phyloP scores from a whole-genome alignment of 30 jellyfish, hydroid and myxozoan genomes.

The Cassiopea andromeda region DNA sequence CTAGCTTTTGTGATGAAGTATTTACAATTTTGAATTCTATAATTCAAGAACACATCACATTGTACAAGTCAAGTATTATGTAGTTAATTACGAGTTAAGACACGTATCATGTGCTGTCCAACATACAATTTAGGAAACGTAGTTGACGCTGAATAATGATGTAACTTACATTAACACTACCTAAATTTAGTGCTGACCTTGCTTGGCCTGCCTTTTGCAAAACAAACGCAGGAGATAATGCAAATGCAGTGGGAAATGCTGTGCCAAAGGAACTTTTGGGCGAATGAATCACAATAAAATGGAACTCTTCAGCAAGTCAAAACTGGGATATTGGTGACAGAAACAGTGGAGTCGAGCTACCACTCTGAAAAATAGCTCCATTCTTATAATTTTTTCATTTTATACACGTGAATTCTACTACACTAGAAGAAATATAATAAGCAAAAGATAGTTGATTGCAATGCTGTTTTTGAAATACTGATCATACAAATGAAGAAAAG shows the following conservation, averaged over 20 bases:
- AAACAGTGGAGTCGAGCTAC: too few species aligned
- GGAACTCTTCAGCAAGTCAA: too few species aligned
- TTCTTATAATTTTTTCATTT: too few species aligned
- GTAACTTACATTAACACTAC: not conserved
- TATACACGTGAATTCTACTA: too few species aligned
- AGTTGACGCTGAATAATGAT: not conserved
- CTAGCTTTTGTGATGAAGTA: conserved; percentile 66
- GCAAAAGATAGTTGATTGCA: too few species aligned
- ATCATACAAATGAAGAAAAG: too few species aligned
- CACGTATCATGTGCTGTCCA: conserved; percentile 11
- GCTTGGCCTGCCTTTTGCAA: not conserved
- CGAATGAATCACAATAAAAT: too few species aligned
- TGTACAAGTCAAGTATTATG: conserved; percentile 21
- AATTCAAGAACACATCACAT: conserved; percentile 45
- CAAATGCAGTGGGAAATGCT: not conserved
- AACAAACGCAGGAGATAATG: not conserved
- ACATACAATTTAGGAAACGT: not conserved
- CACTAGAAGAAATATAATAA: too few species aligned
- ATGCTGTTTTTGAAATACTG: too few species aligned
- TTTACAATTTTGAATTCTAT: conserved; percentile 60
- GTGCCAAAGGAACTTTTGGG: too few species aligned
- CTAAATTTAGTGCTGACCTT: not conserved
- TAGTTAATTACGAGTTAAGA: not conserved
- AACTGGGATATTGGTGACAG: too few species aligned
- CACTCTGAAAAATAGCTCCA: too few species aligned